phyloP scores from a whole-genome alignment of 2,888 invertebrate genomes.

The Eilema sororculum region DNA sequence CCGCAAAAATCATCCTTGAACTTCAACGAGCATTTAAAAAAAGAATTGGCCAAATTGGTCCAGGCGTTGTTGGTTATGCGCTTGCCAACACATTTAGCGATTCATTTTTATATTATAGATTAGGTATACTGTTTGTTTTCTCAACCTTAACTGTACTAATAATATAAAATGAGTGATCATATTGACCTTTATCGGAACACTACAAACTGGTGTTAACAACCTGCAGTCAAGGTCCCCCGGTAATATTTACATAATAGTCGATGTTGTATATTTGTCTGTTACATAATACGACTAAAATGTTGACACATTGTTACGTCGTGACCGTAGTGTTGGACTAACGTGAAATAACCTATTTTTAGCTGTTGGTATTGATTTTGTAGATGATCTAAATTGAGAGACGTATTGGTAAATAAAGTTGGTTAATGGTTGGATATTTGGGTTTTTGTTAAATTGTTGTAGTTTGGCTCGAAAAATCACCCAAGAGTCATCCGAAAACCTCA shows the following conservation, averaged over 20 bases:
- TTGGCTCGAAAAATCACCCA: too few species aligned
- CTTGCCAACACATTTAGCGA: too few species aligned
- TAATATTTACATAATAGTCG: constrained; percentile 28
- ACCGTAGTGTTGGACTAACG: background rate
- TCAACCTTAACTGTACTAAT: background rate
- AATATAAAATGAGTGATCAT: background rate
- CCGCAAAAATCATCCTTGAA: too few species aligned
- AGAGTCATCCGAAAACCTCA: too few species aligned
- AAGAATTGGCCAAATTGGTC: too few species aligned
- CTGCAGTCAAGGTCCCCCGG: constrained; percentile 37
- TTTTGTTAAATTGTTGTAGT: too few species aligned
- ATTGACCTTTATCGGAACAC: constrained; percentile 23
- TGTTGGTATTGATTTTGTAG: background rate
- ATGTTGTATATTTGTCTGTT: constrained; percentile 28
- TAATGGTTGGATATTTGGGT: background rate
- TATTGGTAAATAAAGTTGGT: background rate
- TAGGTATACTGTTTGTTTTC: background rate
- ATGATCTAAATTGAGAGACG: background rate
- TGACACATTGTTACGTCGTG: constrained; percentile 49
- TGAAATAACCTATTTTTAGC: constrained; percentile 3
- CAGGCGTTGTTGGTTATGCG: too few species aligned
- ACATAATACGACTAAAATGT: constrained; percentile 35
- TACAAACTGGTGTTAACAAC: constrained; percentile 43
- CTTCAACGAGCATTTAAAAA: too few species aligned
- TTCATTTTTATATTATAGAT: too few species aligned